Evolutionary conservation across 2,797 vertebrate species (phyloP).

Genomic region (Gymnoscopelus microlampas): DNA sequence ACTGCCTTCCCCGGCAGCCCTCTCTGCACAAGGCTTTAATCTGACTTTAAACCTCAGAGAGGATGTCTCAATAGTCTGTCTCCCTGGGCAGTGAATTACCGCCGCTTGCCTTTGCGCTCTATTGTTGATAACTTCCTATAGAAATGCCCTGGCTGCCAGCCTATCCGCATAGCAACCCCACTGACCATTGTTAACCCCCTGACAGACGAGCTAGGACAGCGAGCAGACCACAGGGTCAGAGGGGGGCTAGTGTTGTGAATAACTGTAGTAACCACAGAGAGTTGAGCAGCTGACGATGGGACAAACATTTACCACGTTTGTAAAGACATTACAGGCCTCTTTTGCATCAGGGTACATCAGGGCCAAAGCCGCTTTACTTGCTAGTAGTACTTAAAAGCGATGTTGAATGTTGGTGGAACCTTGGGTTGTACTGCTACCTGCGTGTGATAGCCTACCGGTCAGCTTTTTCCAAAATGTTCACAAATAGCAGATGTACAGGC

Average conservation of each 20-base stretch:
- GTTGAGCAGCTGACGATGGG: conserved; percentile 6
- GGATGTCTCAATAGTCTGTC: conserved; percentile 64
- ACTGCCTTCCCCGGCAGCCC: conserved; percentile 33
- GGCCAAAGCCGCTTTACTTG: too few species aligned
- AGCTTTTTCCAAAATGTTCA: too few species aligned
- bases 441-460: too few species aligned
- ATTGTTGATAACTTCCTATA: conserved; percentile 69
- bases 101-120: conserved; percentile 58
- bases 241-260: neutral
- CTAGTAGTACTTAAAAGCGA: too few species aligned
- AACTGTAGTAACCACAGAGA: neutral
- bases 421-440: too few species aligned
- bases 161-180: conserved; percentile 54
- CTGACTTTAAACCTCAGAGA: conserved; percentile 62
- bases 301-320: neutral
- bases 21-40: conserved; percentile 57
- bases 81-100: conserved; percentile 62
- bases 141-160: conserved; percentile 48
- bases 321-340: conserved; percentile 13
- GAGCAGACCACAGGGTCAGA: conserved; percentile 16
- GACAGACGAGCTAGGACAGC: conserved; percentile 23
- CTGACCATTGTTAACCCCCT: conserved; percentile 30
- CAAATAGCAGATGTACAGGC: too few species aligned
- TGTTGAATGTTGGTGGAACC: too few species aligned
- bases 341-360: neutral